Percentiles rank a stretch among this genome's conserved stretches.
Conservation (phyloP, 2,888 invertebrate species). For the Macaria liturata region DNA sequence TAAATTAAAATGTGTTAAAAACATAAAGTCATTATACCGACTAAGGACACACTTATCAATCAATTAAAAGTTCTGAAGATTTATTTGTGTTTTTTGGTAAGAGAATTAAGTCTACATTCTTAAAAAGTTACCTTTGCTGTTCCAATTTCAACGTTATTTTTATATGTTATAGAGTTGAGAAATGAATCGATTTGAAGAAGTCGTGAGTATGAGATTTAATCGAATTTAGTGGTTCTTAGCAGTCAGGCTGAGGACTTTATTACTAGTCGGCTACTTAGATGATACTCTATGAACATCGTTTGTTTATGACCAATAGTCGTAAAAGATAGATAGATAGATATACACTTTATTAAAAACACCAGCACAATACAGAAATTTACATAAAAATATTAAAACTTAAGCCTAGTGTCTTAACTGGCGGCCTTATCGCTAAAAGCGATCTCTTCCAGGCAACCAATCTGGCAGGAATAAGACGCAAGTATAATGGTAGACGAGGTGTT, state of each 20-base stretch:
- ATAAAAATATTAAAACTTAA: too few species aligned
- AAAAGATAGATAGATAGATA: too few species aligned
- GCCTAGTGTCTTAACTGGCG: too few species aligned
- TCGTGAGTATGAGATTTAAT: slow-evolving; percentile 20
- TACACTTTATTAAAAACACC: too few species aligned
- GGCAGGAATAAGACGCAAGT: too few species aligned
- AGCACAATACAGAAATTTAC: too few species aligned
- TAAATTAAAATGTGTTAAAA: slow-evolving; percentile 27
- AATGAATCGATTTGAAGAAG: neutral
- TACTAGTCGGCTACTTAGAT: slow-evolving; percentile 41
- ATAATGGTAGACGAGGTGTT: too few species aligned
- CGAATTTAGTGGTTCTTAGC: slow-evolving; percentile 42
- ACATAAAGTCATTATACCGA: slow-evolving; percentile 27
- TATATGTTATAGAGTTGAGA: neutral
- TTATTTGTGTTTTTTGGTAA: slow-evolving; percentile 38
- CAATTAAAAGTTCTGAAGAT: slow-evolving; percentile 35
- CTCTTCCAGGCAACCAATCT: too few species aligned
- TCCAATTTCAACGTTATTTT: slow-evolving; percentile 4
- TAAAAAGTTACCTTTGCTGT: too few species aligned
- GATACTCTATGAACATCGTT: slow-evolving; percentile 43
- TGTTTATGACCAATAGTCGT: slow-evolving; percentile 47
- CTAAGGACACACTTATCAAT: slow-evolving; percentile 39
- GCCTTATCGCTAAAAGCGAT: too few species aligned
- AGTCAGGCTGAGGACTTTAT: slow-evolving; percentile 38
- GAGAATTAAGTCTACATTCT: slow-evolving; percentile 25